phyloP scores from a whole-genome alignment of 2,888 invertebrate species.

The Drosophila neotestacea region DNA sequence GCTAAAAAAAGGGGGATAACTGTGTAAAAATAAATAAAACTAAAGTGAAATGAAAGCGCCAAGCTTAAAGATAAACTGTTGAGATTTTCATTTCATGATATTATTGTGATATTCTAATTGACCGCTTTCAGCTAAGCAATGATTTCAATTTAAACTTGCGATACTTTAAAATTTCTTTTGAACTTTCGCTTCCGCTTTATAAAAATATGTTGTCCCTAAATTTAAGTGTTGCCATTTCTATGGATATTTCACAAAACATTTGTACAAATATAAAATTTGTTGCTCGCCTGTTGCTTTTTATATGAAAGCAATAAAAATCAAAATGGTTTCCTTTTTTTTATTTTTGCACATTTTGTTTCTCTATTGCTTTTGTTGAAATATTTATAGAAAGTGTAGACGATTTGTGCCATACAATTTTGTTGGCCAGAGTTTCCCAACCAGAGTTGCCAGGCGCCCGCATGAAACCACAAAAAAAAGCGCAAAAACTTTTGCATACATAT shows the following conservation, averaged over 20 bases:
- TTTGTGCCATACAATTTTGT: slow-evolving; percentile 58
- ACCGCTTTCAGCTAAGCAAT: not conserved
- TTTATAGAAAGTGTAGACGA: slow-evolving; percentile 65
- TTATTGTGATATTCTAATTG: too few relatives aligned
- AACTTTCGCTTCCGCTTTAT: too few relatives aligned
- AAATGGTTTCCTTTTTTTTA: slow-evolving; percentile 24
- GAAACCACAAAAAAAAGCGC: slow-evolving; percentile 27
- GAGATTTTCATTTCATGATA: not conserved
- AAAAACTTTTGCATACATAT: slow-evolving; percentile 61
- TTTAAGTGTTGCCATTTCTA: slow-evolving; percentile 12
- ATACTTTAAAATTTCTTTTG: too few relatives aligned
- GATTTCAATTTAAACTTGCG: too few relatives aligned
- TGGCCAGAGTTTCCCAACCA: slow-evolving; percentile 22
- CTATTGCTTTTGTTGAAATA: slow-evolving; percentile 58
- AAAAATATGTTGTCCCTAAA: too few relatives aligned
- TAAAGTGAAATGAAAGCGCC: not conserved
- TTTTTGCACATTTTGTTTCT: slow-evolving; percentile 34
- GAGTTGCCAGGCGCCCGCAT: slow-evolving; percentile 19
- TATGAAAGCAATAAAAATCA: slow-evolving; percentile 42
- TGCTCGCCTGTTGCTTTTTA: slow-evolving; percentile 45
- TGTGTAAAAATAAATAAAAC: not conserved
- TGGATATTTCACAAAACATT: not conserved
- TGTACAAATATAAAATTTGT: slow-evolving; percentile 24
- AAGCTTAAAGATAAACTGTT: not conserved
- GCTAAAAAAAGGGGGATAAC: not conserved